Evolutionary conservation across 2,113 vertebrate genomes (phyloP).

Genomic region (Empidonax traillii): DNA sequence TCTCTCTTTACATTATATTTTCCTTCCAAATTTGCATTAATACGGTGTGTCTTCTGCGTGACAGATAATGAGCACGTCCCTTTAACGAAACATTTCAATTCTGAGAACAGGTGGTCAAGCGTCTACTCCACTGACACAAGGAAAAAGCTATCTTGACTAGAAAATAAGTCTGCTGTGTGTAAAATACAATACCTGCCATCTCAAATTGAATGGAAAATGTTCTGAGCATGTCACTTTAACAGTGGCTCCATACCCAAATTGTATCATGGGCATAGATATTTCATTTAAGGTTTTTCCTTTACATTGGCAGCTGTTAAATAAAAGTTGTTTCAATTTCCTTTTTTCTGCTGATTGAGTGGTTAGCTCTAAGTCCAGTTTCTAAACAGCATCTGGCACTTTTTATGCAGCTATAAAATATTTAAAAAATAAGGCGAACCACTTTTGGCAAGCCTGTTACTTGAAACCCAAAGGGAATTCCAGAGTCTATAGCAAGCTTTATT

Average conservation of each 20-base stretch:
- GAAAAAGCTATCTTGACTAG: slow-evolving; percentile 14
- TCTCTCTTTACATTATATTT: background rate
- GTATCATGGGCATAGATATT: background rate
- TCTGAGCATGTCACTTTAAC: background rate
- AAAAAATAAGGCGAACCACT: slow-evolving; percentile 36
- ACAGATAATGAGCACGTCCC: background rate
- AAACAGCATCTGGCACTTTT: slow-evolving; percentile 27
- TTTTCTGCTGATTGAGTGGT: background rate
- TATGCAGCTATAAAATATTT: slow-evolving; percentile 51
- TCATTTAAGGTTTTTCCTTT: background rate
- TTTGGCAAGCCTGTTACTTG: slow-evolving; percentile 20
- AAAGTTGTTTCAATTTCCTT: background rate
- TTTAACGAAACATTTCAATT: slow-evolving; percentile 39
- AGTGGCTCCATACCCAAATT: background rate
- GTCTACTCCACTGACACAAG: background rate
- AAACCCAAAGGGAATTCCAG: slow-evolving; percentile 39
- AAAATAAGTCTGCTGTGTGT: background rate
- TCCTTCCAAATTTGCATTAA: background rate
- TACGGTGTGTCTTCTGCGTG: background rate
- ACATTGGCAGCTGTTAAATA: background rate
- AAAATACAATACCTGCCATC: slow-evolving; percentile 14
- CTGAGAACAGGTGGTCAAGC: slow-evolving; percentile 44
- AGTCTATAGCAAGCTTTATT: slow-evolving; percentile 19
- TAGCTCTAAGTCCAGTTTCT: background rate
- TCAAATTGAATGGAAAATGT: slow-evolving; percentile 7